Evolutionary conservation across 2,113 vertebrate species (phyloP).

Genomic region (Periophthalmodon schlosseri): DNA sequence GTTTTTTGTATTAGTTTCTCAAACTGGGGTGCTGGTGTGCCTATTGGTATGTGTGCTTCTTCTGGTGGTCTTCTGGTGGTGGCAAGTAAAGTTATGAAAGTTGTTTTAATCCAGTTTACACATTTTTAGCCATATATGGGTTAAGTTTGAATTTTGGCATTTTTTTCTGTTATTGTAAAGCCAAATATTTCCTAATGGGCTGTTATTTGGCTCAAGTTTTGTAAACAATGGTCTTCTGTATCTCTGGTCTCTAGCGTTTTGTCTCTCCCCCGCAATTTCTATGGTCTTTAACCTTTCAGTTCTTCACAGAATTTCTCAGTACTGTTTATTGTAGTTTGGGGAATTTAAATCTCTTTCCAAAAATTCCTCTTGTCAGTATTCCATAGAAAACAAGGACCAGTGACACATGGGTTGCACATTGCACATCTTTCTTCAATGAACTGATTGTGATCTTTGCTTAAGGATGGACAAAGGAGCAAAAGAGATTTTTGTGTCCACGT

Average conservation of each 20-base stretch:
- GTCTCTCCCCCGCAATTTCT: constrained; percentile 37
- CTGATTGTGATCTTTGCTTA: constrained; percentile 3
- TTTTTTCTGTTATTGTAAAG: background rate
- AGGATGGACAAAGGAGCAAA: constrained; percentile 62
- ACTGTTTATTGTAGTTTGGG: constrained; percentile 18
- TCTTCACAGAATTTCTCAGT: constrained; percentile 23
- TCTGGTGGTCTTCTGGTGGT: background rate
- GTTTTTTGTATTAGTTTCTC: background rate
- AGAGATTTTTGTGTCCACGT: constrained; percentile 71
- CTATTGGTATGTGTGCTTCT: background rate
- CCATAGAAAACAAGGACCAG: constrained; percentile 26
- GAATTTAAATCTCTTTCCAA: constrained; percentile 37
- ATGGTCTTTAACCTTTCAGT: constrained; percentile 31
- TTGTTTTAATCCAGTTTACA: background rate
- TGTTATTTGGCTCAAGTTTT: background rate
- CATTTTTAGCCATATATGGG: background rate
- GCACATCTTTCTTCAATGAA: background rate
- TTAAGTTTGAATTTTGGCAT: background rate
- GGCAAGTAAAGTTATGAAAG: background rate
- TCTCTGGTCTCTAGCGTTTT: constrained; percentile 30
- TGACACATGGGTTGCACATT: constrained; percentile 19
- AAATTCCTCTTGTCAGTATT: constrained; percentile 47
- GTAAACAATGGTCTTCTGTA: background rate
- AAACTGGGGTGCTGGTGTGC: background rate
- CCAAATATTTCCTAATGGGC: background rate